Evolutionary conservation across 2,888 invertebrate genomes (phyloP), one percentile per base, ranked within the genome.

Genomic region (Himalopsyche tibetana): DNA sequence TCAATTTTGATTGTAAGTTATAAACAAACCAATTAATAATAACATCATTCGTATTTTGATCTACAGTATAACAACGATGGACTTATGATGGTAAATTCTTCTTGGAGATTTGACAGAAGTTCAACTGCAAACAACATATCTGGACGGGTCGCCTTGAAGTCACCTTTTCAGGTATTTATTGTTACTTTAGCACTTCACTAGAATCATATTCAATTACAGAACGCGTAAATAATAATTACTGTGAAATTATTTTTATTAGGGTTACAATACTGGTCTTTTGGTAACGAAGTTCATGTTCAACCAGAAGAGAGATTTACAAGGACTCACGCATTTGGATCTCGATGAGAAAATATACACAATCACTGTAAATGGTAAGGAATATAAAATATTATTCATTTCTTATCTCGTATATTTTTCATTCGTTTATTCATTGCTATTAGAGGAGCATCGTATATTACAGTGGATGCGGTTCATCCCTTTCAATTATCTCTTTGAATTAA

Each of bases 291-390:
- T 96, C 85, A 93, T 94, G 56, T 90, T 96, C 0, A 94, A 94
- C 12, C 94, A 95, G 83, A 94, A 95, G 87, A 94, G 94, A 89
- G 94, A 95, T 89, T 93, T 97, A 74, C 92, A 94, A 86, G 97
- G 96, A 2, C 94, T 95, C 4, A 96, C 96, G 0, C 95, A 95
- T 87, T 90, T 97, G 56, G 95, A 96, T 88, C 91, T 97, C 38
- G 96, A 97, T 89, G 94, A 95, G 56, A 95, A 95, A 89, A 94
- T 95, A 56, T 94, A 96, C 87, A 95, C 95, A 2, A 94, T 95
- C 5, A 93, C 94, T 85, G 93, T 96, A 40, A 94, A 95, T 90
- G 96, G 95, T 93, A 90, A 85, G 87, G 36, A 17, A 19, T 6
- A 11, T 11, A 11, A 5, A 42, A 8, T 51, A 51, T 51, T 11